Percentiles rank a stretch among this genome's conserved stretches.
Conservation (phyloP, 2,113 vertebrate species). For the Vimba vimba region DNA sequence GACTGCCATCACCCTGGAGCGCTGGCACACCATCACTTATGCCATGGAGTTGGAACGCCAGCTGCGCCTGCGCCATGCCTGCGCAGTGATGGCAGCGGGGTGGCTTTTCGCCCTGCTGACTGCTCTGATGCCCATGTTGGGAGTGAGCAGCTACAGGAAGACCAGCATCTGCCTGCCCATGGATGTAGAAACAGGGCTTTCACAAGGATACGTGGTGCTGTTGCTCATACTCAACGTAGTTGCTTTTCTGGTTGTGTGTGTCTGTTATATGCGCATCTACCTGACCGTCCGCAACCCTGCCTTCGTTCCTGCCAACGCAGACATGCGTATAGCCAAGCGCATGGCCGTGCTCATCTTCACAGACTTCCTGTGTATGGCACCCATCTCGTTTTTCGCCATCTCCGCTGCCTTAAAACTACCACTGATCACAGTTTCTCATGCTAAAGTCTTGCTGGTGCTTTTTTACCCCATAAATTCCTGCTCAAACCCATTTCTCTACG, state of each 20-base stretch:
- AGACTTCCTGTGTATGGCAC: constrained; percentile 95
- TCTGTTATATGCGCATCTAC: constrained; percentile 93
- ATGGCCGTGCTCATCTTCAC: constrained; percentile 98
- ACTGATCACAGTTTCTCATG: constrained; percentile 91
- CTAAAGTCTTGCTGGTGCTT: constrained; percentile 93
- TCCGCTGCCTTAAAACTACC: constrained; percentile 92
- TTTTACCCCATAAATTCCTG: constrained; percentile 99
- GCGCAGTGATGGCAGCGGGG: constrained; percentile 82
- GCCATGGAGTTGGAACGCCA: constrained; percentile 90
- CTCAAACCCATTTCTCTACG: constrained; percentile 95
- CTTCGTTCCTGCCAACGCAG: constrained; percentile 81
- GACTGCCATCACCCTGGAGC: constrained; percentile 90
- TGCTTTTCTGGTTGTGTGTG: constrained; percentile 87
- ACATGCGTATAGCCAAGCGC: constrained; percentile 90
- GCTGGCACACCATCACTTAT: constrained; percentile 96
- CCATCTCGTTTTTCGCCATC: constrained; percentile 97
- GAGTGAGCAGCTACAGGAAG: constrained; percentile 95
- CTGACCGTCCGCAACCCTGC: constrained; percentile 87
- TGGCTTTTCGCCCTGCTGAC: constrained; percentile 87
- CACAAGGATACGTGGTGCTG: constrained; percentile 87
- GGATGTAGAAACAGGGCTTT: constrained; percentile 84
- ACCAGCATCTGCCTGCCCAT: constrained; percentile 97
- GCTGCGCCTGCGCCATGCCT: constrained; percentile 85
- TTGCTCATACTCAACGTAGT: constrained; percentile 89
- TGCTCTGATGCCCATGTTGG: constrained; percentile 86